Percentiles rank a stretch among this genome's conserved stretches.
Evolutionary conservation across 1,140 invertebrate genomes (phyloP).

Genomic region (Leptopilina clavipes): DNA sequence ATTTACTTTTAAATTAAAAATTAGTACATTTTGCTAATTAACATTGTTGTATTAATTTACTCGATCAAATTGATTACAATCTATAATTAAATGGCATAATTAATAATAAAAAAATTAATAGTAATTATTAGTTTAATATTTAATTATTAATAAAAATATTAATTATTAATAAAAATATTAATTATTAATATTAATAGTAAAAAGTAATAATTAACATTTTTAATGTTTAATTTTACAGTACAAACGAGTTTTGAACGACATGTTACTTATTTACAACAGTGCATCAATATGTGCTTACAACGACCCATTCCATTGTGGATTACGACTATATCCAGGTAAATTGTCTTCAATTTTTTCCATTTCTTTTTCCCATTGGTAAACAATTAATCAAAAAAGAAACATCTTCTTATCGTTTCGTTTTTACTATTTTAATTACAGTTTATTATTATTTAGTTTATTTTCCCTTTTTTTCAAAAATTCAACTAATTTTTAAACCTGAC

Average conservation of each 20-base stretch:
- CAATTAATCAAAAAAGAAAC: not conserved
- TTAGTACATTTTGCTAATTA: no score
- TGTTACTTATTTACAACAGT: conserved; percentile 91
- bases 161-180: no score
- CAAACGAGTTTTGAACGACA: conserved; percentile 89
- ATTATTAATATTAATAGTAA: no score
- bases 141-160: no score
- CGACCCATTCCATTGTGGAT: conserved; percentile 86
- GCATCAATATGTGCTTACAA: conserved; percentile 90
- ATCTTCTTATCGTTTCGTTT: not conserved
- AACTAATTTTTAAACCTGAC: not conserved
- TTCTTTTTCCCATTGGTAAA: no score
- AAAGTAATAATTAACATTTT: conserved; percentile 10
- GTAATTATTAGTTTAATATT: no score
- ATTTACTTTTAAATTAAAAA: no score
- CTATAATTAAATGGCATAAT: no score
- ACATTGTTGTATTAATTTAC: no score
- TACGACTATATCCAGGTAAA: conserved; percentile 87
- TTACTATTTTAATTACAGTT: not conserved
- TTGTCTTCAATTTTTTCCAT: not conserved
- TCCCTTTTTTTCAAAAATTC: not conserved
- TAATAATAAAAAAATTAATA: no score
- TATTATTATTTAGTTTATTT: not conserved
- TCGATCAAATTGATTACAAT: no score
- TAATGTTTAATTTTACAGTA: conserved; percentile 79